phyloP scores from a whole-genome alignment of 2,113 vertebrate genomes.

The Raja brachyura region DNA sequence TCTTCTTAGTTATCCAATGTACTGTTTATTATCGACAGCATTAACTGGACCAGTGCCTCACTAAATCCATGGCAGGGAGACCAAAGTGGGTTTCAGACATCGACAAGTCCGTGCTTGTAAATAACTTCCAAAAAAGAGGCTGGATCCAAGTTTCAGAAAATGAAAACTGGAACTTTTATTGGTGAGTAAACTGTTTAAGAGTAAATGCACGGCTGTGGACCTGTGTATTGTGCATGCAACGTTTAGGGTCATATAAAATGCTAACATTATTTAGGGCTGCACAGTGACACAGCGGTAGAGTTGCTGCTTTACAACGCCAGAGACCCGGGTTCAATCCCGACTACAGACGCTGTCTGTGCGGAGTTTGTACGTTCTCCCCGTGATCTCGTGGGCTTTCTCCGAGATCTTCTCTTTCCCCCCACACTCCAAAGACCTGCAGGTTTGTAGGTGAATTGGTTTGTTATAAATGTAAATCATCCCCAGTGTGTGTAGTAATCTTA shows the following conservation, averaged over 20 bases:
- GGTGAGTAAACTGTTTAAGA: conserved; percentile 57
- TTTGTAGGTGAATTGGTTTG: too few relatives aligned
- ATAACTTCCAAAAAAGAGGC: conserved; percentile 97
- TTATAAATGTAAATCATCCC: too few relatives aligned
- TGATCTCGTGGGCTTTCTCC: too few relatives aligned
- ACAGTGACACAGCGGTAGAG: too few relatives aligned
- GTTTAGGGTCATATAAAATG: background rate
- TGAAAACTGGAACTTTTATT: conserved; percentile 98
- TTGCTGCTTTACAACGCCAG: too few relatives aligned
- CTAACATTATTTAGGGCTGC: too few relatives aligned
- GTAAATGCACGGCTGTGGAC: background rate
- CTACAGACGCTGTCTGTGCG: too few relatives aligned
- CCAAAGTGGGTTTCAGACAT: conserved; percentile 98
- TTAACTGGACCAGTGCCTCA: conserved; percentile 35
- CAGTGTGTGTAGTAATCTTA: too few relatives aligned
- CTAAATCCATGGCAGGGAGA: conserved; percentile 77
- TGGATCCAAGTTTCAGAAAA: conserved; percentile 84
- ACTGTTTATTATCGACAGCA: background rate
- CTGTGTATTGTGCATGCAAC: background rate
- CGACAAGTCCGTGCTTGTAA: conserved; percentile 94
- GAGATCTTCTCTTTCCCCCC: too few relatives aligned
- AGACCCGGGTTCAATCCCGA: too few relatives aligned
- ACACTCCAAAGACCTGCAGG: too few relatives aligned
- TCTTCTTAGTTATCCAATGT: background rate
- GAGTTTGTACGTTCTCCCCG: too few relatives aligned